A percentile compares a stretch with the other conserved stretches of the same genome.
These are phyloP conservation scores for Volucella inanis DNA, from an alignment of 2,888 invertebrate species.

Conservation along the genomic window DNA sequence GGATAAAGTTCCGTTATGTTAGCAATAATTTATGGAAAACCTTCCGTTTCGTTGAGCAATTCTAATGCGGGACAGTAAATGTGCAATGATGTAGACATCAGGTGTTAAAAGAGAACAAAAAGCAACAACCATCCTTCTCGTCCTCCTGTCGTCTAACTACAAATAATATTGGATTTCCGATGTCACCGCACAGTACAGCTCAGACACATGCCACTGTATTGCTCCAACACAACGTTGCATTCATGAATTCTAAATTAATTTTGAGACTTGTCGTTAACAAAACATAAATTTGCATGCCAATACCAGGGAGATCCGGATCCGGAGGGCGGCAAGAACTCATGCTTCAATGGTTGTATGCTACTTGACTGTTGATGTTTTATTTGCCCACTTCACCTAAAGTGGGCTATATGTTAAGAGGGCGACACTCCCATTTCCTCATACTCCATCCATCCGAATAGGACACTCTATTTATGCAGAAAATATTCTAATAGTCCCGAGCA, in stretches of 20 bases:
- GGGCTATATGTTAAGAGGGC: constrained; percentile 44
- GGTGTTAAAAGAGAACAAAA: constrained; percentile 41
- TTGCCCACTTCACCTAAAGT: constrained; percentile 63
- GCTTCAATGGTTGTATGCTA: constrained; percentile 6
- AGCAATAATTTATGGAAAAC: constrained; percentile 65
- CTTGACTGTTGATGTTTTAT: constrained; percentile 66
- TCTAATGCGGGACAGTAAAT: constrained; percentile 67
- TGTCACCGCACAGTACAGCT: constrained; percentile 19
- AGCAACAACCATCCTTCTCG: not conserved
- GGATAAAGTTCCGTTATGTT: constrained; percentile 18
- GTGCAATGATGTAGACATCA: constrained; percentile 69
- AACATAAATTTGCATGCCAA: constrained; percentile 72
- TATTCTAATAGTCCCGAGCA: constrained; percentile 67
- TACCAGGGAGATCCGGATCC: not conserved
- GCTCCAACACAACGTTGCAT: constrained; percentile 41
- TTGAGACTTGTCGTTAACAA: constrained; percentile 72
- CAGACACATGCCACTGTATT: constrained; percentile 5
- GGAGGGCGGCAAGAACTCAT: constrained; percentile 6
- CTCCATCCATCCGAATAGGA: not conserved
- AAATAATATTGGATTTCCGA: constrained; percentile 20
- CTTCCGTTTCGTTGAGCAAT: constrained; percentile 65
- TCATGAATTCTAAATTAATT: constrained; percentile 74
- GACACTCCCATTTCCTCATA: constrained; percentile 10
- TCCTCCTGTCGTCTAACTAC: not conserved
- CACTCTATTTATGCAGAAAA: constrained; percentile 64